Evolutionary conservation across 2,113 vertebrate species (phyloP).

Genomic region (Columbina picui): DNA sequence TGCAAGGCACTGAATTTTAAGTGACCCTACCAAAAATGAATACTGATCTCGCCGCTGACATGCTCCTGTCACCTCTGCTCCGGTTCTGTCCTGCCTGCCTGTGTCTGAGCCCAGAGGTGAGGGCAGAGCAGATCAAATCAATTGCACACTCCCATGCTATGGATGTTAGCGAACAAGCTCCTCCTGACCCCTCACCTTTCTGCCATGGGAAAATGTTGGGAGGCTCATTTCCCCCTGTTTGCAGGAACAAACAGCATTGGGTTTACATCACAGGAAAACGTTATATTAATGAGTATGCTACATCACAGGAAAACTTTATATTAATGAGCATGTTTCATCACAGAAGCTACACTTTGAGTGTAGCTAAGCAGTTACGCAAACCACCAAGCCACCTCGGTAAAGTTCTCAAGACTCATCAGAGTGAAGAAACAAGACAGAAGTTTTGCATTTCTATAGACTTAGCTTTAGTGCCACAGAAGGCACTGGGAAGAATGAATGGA

Average conservation of each 20-base stretch:
- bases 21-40: not conserved
- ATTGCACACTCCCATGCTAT: not conserved
- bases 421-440: not conserved
- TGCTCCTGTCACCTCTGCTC: not conserved
- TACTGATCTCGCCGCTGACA: accelerated
- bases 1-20: not conserved
- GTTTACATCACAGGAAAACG: not conserved
- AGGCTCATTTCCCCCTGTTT: not conserved
- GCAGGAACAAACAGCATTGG: not conserved
- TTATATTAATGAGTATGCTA: not conserved
- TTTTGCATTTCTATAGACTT: slow-evolving; percentile 20
- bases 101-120: not conserved
- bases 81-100: not conserved
- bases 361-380: not conserved
- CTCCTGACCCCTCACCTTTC: slow-evolving; percentile 5
- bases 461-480: not conserved
- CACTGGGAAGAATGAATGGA: not conserved
- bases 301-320: not conserved
- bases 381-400: not conserved
- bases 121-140: not conserved
- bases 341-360: not conserved
- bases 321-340: not conserved
- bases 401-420: not conserved
- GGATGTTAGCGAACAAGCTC: slow-evolving; percentile 17
- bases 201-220: slow-evolving; percentile 39